phyloP scores from a whole-genome alignment of 2,888 invertebrate species.

The Clunio marinus region DNA sequence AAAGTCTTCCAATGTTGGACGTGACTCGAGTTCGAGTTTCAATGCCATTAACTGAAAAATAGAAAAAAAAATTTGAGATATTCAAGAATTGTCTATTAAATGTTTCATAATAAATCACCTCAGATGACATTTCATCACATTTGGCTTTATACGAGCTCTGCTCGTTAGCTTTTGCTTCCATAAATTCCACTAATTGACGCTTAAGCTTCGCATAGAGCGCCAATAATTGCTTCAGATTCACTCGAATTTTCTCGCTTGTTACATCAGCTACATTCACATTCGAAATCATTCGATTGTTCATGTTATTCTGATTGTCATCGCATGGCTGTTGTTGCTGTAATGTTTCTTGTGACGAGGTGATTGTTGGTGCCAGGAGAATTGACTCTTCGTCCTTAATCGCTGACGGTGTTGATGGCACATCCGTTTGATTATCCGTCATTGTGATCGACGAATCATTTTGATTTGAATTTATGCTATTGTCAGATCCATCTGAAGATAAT shows the following conservation, averaged over 20 bases:
- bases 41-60: constrained; percentile 21
- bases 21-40: constrained; percentile 27
- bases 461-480: constrained; percentile 36
- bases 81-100: background rate
- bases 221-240: constrained; percentile 37
- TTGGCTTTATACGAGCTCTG: constrained; percentile 32
- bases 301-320: constrained; percentile 29
- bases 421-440: background rate
- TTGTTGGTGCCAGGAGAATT: constrained; percentile 2
- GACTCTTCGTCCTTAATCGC: constrained; percentile 18
- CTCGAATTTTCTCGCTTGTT: constrained; percentile 17
- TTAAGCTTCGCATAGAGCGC: constrained; percentile 35
- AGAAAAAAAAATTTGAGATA: background rate
- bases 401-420: constrained; percentile 25
- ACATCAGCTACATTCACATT: background rate
- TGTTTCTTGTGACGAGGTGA: background rate
- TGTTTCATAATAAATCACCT: too few species aligned
- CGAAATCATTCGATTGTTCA: background rate
- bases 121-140: constrained; percentile 39
- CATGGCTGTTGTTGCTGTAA: background rate
- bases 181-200: constrained; percentile 36
- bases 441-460: constrained; percentile 24
- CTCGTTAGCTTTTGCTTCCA: constrained; percentile 30
- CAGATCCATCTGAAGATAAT: constrained; percentile 40
- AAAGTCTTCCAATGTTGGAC: constrained; percentile 31